phyloP scores from a whole-genome alignment of 1,140 invertebrate genomes.

The Microplitis mediator region DNA sequence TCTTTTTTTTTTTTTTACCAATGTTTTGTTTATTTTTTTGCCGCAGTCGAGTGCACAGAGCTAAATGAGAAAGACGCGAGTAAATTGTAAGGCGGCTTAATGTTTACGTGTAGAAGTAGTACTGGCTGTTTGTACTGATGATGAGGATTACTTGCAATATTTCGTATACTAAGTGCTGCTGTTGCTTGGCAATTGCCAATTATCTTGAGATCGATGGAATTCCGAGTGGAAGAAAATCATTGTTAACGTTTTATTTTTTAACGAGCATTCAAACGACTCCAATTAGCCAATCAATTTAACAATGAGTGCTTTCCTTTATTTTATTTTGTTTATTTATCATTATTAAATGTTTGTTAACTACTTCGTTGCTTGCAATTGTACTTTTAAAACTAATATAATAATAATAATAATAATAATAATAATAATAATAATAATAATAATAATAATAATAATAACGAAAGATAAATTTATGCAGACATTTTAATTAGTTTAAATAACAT shows the following conservation, averaged over 20 bases:
- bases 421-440: too few species aligned
- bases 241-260: not conserved
- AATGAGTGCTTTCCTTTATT: too few species aligned
- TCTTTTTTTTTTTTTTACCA: not conserved
- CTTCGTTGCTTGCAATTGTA: too few species aligned
- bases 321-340: too few species aligned
- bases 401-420: too few species aligned
- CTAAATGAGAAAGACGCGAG: not conserved
- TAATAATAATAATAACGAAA: too few species aligned
- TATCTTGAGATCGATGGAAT: slow-evolving; percentile 14
- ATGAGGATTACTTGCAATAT: slow-evolving; percentile 18
- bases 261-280: not conserved
- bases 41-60: slow-evolving; percentile 12
- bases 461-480: too few species aligned
- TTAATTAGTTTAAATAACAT: too few species aligned
- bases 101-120: not conserved
- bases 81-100: not conserved
- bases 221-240: not conserved
- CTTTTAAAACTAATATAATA: too few species aligned
- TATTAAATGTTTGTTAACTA: too few species aligned
- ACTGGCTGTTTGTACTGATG: slow-evolving; percentile 1
- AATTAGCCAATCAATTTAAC: slow-evolving; percentile 5
- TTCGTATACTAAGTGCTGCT: not conserved
- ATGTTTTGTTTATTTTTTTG: not conserved
- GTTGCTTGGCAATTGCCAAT: slow-evolving; percentile 6